phyloP scores from a whole-genome alignment of 1,140 invertebrate species.

The Halictus rubicundus region DNA sequence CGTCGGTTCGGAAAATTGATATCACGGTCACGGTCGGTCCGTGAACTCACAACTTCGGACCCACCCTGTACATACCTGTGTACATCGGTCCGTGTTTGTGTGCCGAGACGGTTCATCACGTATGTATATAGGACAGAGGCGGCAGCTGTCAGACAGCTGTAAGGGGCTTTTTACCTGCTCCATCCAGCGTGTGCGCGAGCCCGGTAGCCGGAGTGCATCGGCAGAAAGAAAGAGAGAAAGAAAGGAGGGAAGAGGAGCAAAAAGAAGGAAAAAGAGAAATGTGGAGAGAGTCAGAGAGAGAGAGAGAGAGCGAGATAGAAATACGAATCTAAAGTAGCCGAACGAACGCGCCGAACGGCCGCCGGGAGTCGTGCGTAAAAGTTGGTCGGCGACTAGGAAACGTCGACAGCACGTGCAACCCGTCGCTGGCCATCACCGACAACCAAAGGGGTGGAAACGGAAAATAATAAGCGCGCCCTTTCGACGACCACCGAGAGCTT shows the following conservation, averaged over 20 bases:
- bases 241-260: background rate
- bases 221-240: conserved; percentile 7
- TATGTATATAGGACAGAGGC: conserved; percentile 80
- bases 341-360: background rate
- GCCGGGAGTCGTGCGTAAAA: background rate
- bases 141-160: conserved; percentile 81
- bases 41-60: background rate
- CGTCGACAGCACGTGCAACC: conserved; percentile 4
- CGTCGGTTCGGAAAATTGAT: background rate
- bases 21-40: too few species aligned
- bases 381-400: background rate
- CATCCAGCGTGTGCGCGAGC: conserved; percentile 66
- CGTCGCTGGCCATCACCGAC: background rate
- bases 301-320: background rate
- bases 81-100: background rate
- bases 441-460: background rate
- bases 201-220: conserved; percentile 57
- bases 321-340: conserved; percentile 10
- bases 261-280: background rate
- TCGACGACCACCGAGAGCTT: background rate
- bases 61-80: conserved; percentile 1
- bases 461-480: conserved; percentile 20
- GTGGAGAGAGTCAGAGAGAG: background rate
- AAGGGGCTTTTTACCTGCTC: conserved; percentile 79
- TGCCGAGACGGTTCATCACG: conserved; percentile 68